Evolutionary conservation across 2,888 invertebrate species (phyloP), one percentile per base, ranked within the genome.

Genomic region (Polyploca ridens): DNA sequence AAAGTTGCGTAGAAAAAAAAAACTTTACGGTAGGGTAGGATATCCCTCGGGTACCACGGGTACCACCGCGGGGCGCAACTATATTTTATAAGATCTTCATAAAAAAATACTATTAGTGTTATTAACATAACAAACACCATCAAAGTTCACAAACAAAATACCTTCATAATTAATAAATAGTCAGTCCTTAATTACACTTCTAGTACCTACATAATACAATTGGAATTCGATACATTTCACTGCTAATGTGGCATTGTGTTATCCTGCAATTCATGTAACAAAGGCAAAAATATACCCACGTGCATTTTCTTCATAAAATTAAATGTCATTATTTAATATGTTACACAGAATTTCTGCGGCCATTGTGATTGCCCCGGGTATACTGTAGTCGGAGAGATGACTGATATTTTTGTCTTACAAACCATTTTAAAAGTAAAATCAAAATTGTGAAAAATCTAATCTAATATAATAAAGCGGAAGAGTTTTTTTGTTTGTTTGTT

Each of bases 311-410:
- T 35, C 14, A 35, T 38, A 10, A 35, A 59, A 59, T 59, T 38
- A 59, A n/a, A 35, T 3, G 59, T n/a, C 35, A 59, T 59, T 58
- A 58, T 33, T 33, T n/a, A 35, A 58, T n/a, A 19, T 33, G 33
- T 33, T 33, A 33, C 33, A 33, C 58, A 35, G 27, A 27, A 27
- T 33, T 33, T 27, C 44, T 58, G 63, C 33, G 63, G n/a, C 63
- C 63, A 63, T 59, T 64, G 63, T 66, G 59, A 35, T 62, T 41
- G 27, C 33, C 38, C 14, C 19, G 16, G 62, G 66, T 58, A 62
- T 14, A 38, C 38, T 58, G 14, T 58, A 33, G 59, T 59, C 59
- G 35, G 35, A 59, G 59, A 59, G 59, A 44, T 44, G 44, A 16
- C 33, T 35, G 59, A 38, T 3, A 38, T 38, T 10, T 38, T 38